Percentiles rank a stretch among this genome's conserved stretches.
Evolutionary conservation across 2,797 vertebrate species (phyloP).

Genomic region (Ptychadena robeensis): DNA sequence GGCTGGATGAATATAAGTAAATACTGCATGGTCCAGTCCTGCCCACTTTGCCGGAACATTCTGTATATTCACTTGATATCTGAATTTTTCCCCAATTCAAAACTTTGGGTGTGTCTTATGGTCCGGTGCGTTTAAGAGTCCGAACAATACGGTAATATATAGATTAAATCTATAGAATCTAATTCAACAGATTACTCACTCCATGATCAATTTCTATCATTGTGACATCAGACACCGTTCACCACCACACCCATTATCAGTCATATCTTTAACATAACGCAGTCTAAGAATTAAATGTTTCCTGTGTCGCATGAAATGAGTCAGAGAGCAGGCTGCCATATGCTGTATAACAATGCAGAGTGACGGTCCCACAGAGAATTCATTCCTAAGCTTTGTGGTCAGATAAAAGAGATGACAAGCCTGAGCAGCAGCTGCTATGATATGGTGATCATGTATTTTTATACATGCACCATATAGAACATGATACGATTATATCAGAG

Average conservation of each 20-base stretch:
- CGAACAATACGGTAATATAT: too few relatives aligned
- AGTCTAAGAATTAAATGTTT: conserved; percentile 13
- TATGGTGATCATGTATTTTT: background rate
- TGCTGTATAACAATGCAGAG: conserved; percentile 9
- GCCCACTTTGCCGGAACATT: too few relatives aligned
- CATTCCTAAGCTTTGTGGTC: background rate
- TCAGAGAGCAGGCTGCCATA: conserved; percentile 14
- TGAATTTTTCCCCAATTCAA: too few relatives aligned
- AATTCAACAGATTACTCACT: background rate
- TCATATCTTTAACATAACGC: background rate
- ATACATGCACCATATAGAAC: background rate
- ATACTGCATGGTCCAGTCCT: too few relatives aligned
- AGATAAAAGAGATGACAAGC: conserved; percentile 22
- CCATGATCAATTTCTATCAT: background rate
- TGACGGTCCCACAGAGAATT: conserved; percentile 6
- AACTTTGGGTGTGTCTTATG: too few relatives aligned
- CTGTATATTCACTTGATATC: too few relatives aligned
- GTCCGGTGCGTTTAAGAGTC: too few relatives aligned
- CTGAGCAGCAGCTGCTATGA: background rate
- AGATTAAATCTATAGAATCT: background rate
- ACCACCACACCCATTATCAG: background rate
- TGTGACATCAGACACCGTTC: background rate
- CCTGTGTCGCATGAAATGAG: background rate
- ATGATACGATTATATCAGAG: background rate
- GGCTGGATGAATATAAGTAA: too few relatives aligned